These are phyloP conservation scores for Altica lythri DNA, from an alignment of 2,888 invertebrate species.

Conservation along the genomic window DNA sequence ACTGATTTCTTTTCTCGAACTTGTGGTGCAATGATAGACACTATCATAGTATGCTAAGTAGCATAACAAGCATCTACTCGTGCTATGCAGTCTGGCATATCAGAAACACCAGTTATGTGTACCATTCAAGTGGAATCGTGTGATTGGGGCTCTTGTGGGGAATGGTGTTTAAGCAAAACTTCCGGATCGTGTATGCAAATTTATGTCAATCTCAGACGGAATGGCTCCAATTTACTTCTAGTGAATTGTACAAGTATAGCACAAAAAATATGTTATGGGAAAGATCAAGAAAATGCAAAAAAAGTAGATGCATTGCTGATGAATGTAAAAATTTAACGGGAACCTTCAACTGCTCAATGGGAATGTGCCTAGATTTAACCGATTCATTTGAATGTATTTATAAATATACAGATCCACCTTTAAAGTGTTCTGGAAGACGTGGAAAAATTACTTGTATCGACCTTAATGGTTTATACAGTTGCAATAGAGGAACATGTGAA, in stretches of 20 bases:
- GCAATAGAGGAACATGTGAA: constrained; percentile 82
- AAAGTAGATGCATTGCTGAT: constrained; percentile 84
- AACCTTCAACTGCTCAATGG: constrained; percentile 85
- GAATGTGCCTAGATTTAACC: constrained; percentile 85
- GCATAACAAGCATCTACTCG: constrained; percentile 83
- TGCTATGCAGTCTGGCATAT: constrained; percentile 83
- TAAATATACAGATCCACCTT: constrained; percentile 79
- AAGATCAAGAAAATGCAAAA: constrained; percentile 85
- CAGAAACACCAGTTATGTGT: constrained; percentile 87
- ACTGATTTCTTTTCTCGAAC: too few relatives aligned
- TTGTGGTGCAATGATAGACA: too few relatives aligned
- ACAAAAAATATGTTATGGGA: constrained; percentile 87
- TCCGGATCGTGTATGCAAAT: constrained; percentile 90
- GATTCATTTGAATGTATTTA: constrained; percentile 89
- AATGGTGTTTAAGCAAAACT: constrained; percentile 91
- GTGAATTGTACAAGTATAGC: constrained; percentile 86
- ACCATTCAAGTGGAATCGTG: constrained; percentile 86
- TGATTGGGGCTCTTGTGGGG: constrained; percentile 90
- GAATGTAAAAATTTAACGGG: constrained; percentile 88
- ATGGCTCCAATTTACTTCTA: constrained; percentile 79
- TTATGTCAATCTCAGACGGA: constrained; percentile 82
- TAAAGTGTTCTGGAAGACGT: constrained; percentile 83
- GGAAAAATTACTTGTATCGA: constrained; percentile 90
- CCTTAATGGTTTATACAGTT: constrained; percentile 82
- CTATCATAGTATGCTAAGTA: too few relatives aligned